Evolutionary conservation across 2,888 invertebrate species (phyloP).

Genomic region (Polyommatus icarus): DNA sequence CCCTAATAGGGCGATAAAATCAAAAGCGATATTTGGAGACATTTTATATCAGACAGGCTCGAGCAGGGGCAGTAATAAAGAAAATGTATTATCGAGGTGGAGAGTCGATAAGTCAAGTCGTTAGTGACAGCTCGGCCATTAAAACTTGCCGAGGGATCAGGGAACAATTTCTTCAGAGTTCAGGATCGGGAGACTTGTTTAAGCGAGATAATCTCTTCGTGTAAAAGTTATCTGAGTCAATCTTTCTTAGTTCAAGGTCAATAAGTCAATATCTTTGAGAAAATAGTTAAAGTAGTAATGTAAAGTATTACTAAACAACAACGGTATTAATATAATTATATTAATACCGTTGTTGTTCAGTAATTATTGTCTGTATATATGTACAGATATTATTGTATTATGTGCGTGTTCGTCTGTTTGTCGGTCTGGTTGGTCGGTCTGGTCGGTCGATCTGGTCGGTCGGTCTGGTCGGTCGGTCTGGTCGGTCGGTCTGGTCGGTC

Average conservation of each 20-base stretch:
- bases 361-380: too few species aligned
- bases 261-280: not conserved
- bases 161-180: not conserved
- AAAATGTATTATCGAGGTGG: not conserved
- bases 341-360: too few species aligned
- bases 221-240: not conserved
- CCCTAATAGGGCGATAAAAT: too few species aligned
- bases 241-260: not conserved
- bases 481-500: too few species aligned
- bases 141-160: not conserved
- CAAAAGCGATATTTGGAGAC: not conserved
- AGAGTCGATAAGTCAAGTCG: not conserved
- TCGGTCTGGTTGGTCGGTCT: too few species aligned
- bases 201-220: not conserved
- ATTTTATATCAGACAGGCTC: not conserved
- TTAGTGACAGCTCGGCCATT: constrained; percentile 1
- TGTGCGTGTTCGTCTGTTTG: too few species aligned
- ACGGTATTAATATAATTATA: too few species aligned
- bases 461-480: too few species aligned
- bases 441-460: too few species aligned
- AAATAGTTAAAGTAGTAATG: too few species aligned
- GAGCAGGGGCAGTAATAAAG: not conserved
- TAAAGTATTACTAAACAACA: too few species aligned
- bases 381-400: too few species aligned
- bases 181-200: not conserved